These are phyloP conservation scores for Telenomus remus DNA, from an alignment of 1,140 invertebrate genomes.

Conservation along the genomic window DNA sequence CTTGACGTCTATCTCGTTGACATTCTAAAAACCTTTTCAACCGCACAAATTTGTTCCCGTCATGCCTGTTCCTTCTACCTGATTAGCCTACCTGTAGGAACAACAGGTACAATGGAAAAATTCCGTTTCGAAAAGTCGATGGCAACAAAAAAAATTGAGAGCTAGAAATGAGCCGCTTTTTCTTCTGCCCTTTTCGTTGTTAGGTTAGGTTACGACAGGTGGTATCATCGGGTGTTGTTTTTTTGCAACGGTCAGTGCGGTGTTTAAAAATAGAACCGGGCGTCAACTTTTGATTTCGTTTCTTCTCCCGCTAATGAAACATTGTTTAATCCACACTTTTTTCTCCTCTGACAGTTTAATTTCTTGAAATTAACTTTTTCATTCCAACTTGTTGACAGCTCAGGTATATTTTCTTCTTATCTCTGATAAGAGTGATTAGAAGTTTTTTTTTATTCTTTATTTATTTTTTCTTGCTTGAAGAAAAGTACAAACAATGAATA, in stretches of 20 bases:
- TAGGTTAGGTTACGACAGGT: constrained; percentile 36
- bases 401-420: too few relatives aligned
- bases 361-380: too few relatives aligned
- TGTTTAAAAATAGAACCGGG: constrained; percentile 14
- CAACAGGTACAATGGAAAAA: constrained; percentile 5
- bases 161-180: constrained; percentile 10
- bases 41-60: neutral
- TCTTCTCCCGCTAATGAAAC: neutral
- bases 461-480: too few relatives aligned
- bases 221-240: constrained; percentile 8
- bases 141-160: constrained; percentile 15
- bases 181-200: neutral
- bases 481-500: too few relatives aligned
- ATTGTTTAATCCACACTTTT: neutral
- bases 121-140: constrained; percentile 20
- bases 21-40: neutral
- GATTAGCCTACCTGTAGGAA: constrained; percentile 15
- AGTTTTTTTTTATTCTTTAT: too few relatives aligned
- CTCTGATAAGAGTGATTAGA: too few relatives aligned
- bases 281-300: neutral
- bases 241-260: constrained; percentile 12
- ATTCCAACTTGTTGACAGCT: too few relatives aligned
- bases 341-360: too few relatives aligned
- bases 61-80: constrained; percentile 6
- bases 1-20: neutral